Evolutionary conservation across 2,797 vertebrate genomes (phyloP), one percentile per base, ranked within the genome.

Genomic region (Helarctos malayanus): DNA sequence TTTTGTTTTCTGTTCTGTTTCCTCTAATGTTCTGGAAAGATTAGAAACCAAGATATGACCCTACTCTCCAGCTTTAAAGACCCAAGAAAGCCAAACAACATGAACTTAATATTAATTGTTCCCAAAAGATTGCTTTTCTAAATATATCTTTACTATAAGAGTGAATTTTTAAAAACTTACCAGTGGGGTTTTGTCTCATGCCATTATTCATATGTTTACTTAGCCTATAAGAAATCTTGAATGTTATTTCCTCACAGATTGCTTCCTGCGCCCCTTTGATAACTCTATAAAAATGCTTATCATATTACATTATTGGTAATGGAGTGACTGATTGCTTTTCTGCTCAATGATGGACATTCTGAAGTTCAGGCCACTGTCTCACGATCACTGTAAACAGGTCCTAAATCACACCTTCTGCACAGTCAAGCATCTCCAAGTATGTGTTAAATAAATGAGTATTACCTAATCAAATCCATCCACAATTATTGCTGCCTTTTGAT

Each of bases 391-490:
- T 75, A 78, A 59, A 87, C 21, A 88, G 27, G 85, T 86, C 41
- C 63, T 79, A 38, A 88, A 69, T 75, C 69, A 87, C 2, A 89
- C 35, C 5, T 97, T 95, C 52, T 35, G 47, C 45, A 82, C 7
- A 41, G 80, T 54, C 76, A 96, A 86, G 0, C 65, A 71, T 57
- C 61, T 56, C 27, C 6, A 87, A 89, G 19, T 9, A 54, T 69
- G 79, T 80, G 29, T 80, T 79, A 65, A 93, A 75, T 87, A 92
- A 90, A 92, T 83, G 18, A 91, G 63, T 95, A 41, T 25, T 92
- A 49, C 2, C 2, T 54, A 88, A 97, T 91, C 93, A 71, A 97
- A 94, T 83, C 23, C 35, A 83, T 38, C 68, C 12, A n/a, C 23
- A 52, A 82, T 82, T 95, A 45, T 59, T 94, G 69, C 41, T 80